Evolutionary conservation across 2,113 vertebrate genomes (phyloP).

Genomic region (Saccopteryx bilineata): DNA sequence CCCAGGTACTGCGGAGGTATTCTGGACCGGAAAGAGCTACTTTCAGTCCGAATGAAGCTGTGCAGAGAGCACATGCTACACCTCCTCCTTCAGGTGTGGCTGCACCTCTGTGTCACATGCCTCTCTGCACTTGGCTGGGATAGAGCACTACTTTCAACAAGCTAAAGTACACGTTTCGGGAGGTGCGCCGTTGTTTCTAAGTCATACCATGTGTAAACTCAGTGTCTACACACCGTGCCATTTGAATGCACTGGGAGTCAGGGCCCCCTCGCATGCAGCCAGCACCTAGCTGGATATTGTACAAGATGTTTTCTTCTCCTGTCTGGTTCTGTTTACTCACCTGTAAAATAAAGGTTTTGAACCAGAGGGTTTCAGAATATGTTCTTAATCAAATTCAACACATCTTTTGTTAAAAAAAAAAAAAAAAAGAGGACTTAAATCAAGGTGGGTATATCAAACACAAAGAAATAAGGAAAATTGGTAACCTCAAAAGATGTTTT

Average conservation of each 20-base stretch:
- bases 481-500: conserved; percentile 16
- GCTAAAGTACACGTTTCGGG: not conserved
- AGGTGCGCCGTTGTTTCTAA: not conserved
- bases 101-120: not conserved
- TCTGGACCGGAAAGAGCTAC: not conserved
- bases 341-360: not conserved
- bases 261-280: not conserved
- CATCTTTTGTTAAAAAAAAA: not conserved
- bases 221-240: not conserved
- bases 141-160: not conserved
- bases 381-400: not conserved
- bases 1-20: not conserved
- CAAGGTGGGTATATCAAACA: not conserved
- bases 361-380: not conserved
- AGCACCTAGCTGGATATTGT: not conserved
- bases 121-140: not conserved
- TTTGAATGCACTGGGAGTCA: not conserved
- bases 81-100: not conserved
- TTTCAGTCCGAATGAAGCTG: not conserved
- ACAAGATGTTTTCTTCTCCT: not conserved
- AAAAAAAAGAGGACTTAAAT: not conserved
- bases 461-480: not conserved
- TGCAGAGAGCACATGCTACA: rapidly evolving
- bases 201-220: not conserved
- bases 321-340: not conserved